phyloP scores from a whole-genome alignment of 2,888 invertebrate genomes.

The Clostera curtula region DNA sequence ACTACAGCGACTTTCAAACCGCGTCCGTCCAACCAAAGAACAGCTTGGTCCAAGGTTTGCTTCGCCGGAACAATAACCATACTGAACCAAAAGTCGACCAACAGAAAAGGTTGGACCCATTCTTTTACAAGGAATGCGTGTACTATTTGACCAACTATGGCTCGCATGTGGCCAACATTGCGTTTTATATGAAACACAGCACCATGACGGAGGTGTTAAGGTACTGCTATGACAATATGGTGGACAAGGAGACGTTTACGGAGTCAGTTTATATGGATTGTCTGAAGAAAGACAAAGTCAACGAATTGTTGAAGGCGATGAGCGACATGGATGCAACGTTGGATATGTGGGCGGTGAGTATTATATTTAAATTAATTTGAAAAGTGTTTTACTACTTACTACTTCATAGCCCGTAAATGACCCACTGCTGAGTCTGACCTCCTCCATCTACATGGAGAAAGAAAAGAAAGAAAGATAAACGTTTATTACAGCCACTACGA shows the following conservation, averaged over 20 bases:
- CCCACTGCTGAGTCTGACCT: too few relatives aligned
- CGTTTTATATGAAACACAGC: constrained; percentile 84
- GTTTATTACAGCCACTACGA: too few relatives aligned
- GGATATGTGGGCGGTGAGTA: constrained; percentile 78
- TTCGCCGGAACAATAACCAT: constrained; percentile 49
- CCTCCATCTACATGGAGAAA: too few relatives aligned
- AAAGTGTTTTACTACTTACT: too few relatives aligned
- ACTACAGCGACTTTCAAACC: constrained; percentile 70
- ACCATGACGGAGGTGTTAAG: constrained; percentile 80
- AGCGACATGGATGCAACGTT: constrained; percentile 78
- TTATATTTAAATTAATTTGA: not conserved
- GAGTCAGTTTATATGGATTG: constrained; percentile 82
- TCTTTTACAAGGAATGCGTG: constrained; percentile 84
- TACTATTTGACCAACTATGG: constrained; percentile 89
- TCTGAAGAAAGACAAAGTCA: constrained; percentile 77
- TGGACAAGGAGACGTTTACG: constrained; percentile 81
- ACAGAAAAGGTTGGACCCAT: constrained; percentile 63
- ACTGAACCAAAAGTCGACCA: constrained; percentile 48
- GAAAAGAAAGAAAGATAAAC: too few relatives aligned
- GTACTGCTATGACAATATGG: constrained; percentile 80
- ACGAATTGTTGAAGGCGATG: constrained; percentile 78
- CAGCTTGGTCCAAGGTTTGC: constrained; percentile 60
- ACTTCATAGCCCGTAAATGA: too few relatives aligned
- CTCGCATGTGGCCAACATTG: constrained; percentile 81
- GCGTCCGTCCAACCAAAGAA: constrained; percentile 49